Evolutionary conservation across 2,797 vertebrate genomes (phyloP).

Genomic region (Bovichtus variegatus): DNA sequence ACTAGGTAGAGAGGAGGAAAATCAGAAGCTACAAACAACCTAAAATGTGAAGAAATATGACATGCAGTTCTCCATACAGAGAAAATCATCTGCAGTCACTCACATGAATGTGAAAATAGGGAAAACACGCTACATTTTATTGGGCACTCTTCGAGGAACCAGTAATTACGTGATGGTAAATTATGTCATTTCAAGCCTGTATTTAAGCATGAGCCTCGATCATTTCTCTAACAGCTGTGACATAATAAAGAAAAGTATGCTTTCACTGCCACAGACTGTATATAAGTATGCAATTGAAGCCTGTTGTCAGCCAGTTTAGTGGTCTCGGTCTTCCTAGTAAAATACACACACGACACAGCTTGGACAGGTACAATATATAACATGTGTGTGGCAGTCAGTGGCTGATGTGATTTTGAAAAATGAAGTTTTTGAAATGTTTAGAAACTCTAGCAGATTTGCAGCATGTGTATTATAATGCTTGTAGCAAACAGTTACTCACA

Average conservation of each 20-base stretch:
- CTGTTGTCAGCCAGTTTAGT: not conserved
- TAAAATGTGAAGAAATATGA: not conserved
- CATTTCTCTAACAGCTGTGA: not conserved
- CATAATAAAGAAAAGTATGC: not conserved
- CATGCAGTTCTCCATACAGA: not conserved
- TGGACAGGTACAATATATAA: not conserved
- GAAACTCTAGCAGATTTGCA: conserved; percentile 3
- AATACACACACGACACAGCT: not conserved
- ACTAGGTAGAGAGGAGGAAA: not conserved
- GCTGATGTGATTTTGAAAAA: conserved; percentile 9
- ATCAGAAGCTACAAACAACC: not conserved
- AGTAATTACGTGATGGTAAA: not conserved
- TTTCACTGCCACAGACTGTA: not conserved
- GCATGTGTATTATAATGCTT: not conserved
- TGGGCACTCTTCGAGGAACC: not conserved
- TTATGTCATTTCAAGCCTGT: not conserved
- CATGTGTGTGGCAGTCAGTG: not conserved
- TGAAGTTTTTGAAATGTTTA: conserved; percentile 5
- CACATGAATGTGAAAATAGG: too few species aligned
- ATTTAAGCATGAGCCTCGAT: not conserved
- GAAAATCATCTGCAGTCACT: not conserved
- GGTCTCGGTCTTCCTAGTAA: conserved; percentile 44
- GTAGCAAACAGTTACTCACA: conserved; percentile 7
- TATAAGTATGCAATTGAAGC: not conserved
- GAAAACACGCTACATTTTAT: too few species aligned